These are phyloP conservation scores for Pomatorhinus ruficollis DNA, from an alignment of 2,113 vertebrate genomes.

Conservation along the genomic window DNA sequence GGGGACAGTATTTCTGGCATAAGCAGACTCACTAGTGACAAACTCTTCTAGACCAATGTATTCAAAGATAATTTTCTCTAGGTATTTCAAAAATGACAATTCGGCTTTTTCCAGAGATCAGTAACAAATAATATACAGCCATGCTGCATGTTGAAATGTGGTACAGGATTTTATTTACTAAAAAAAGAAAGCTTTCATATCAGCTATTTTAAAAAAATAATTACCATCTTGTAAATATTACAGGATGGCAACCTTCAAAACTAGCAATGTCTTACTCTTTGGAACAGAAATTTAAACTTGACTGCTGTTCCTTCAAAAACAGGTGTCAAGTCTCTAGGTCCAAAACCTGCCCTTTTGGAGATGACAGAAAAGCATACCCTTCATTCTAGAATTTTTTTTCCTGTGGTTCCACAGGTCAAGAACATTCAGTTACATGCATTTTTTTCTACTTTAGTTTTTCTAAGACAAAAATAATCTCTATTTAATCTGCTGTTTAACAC, in stretches of 20 bases:
- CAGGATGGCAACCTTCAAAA: not conserved
- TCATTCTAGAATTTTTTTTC: not conserved
- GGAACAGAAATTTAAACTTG: not conserved
- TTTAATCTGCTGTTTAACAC: not conserved
- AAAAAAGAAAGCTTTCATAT: not conserved
- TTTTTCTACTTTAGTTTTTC: not conserved
- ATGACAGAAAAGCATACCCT: rapidly evolving
- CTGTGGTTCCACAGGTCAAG: not conserved
- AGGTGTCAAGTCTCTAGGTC: not conserved
- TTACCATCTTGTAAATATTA: not conserved
- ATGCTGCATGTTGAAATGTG: not conserved
- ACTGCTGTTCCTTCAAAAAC: not conserved
- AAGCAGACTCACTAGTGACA: not conserved
- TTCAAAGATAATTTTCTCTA: not conserved
- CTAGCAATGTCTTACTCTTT: not conserved
- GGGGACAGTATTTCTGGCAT: rapidly evolving
- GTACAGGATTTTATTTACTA: not conserved
- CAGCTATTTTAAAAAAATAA: not conserved
- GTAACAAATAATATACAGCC: not conserved
- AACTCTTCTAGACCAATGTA: rapidly evolving
- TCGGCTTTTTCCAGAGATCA: not conserved
- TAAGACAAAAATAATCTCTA: not conserved
- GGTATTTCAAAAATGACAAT: rapidly evolving
- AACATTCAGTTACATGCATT: not conserved
- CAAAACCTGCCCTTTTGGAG: not conserved